Evolutionary conservation across 2,888 invertebrate species (phyloP), one percentile per base, ranked within the genome.

Genomic region (Drosophila melanosoma): DNA sequence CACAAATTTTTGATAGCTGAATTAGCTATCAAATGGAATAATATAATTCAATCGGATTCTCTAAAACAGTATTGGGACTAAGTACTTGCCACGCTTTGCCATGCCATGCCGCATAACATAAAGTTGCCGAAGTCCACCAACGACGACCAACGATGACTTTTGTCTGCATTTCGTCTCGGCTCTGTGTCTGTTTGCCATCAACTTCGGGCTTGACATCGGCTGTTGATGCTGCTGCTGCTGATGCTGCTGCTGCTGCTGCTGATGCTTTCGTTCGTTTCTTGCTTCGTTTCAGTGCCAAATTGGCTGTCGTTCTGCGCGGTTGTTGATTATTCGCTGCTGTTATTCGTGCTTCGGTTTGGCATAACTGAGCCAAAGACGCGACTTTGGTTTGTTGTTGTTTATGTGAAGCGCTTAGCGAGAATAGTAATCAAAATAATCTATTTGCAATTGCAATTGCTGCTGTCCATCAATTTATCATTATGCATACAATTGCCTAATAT

Each of bases 281-380:
- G 70, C 51, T 70, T 79, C 68, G 69, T 74, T 70, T 79, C 79
- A 89, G 91, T 89, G 79, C 76, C 76, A 83, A 83, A 76, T 83
- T 79, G 85, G 81, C 75, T 80, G 76, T 81, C 71, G 68, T 75
- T 64, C 56, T 67, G 84, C 51, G 73, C 64, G 82, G 84, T 74
- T 76, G 66, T 70, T 33, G 8, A 56, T 23, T 12, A 8, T 10
- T 32, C 35, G 54, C 36, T 63, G 54, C 51, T 45, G 35, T 62
- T 42, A 20, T 56, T 60, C 53, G 49, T 57, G 36, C 20, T 56
- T 69, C 49, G 67, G 23, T 23, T 51, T 54, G 33, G 40, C 32
- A 35, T 38, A 29, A n/a, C 38, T 40, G 3, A 38, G 40, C 57
- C 38, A 38, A 51, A 35, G 49, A 61, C 63, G 67, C 64, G 69